These are phyloP conservation scores for Lamellibrachia columna DNA, from an alignment of 2,888 invertebrate genomes.

Conservation along the genomic window DNA sequence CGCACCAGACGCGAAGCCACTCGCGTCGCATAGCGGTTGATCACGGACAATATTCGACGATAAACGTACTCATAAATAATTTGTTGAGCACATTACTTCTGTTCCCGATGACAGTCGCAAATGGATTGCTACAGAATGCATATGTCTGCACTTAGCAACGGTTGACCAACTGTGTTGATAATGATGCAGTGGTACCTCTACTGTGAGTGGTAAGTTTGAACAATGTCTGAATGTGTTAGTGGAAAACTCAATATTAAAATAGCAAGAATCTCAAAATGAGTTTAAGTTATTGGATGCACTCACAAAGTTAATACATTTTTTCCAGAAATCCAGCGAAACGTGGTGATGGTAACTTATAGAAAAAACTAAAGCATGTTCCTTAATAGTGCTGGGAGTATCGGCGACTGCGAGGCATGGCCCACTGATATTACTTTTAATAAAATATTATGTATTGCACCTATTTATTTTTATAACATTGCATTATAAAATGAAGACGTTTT, in stretches of 20 bases:
- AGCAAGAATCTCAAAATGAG: not conserved
- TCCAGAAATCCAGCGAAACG: too few relatives aligned
- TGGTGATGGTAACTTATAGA: too few relatives aligned
- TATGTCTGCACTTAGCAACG: not conserved
- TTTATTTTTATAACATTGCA: not conserved
- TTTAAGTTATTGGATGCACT: not conserved
- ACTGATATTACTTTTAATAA: not conserved
- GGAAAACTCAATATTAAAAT: not conserved
- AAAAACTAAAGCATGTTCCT: not conserved
- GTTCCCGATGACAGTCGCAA: too few relatives aligned
- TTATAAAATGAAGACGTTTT: not conserved
- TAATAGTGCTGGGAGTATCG: not conserved
- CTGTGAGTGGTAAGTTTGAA: not conserved
- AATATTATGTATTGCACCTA: not conserved
- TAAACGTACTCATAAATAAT: too few relatives aligned
- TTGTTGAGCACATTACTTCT: too few relatives aligned
- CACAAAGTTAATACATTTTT: not conserved
- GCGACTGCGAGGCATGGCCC: not conserved
- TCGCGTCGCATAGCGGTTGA: too few relatives aligned
- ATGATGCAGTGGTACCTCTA: not conserved
- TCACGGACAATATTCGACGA: too few relatives aligned
- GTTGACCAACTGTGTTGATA: not conserved
- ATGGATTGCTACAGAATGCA: too few relatives aligned
- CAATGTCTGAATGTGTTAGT: not conserved
- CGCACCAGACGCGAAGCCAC: too few relatives aligned